phyloP scores from a whole-genome alignment of 2,113 vertebrate species.

The Hystrix cristata region DNA sequence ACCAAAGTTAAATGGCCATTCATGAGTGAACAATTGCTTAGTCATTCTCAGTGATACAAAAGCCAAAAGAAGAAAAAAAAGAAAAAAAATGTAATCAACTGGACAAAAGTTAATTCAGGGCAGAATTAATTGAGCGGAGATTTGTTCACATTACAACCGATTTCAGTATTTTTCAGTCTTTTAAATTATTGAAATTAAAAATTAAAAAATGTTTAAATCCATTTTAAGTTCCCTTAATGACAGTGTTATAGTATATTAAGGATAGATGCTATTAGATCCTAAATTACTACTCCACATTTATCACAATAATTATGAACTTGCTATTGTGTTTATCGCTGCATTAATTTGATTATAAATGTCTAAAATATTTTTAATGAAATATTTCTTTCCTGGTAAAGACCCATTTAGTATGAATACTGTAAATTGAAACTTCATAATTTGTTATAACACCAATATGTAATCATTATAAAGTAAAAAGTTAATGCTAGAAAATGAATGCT shows the following conservation, averaged over 20 bases:
- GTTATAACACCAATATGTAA: slow-evolving; percentile 67
- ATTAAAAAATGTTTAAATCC: slow-evolving; percentile 61
- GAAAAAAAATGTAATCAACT: slow-evolving; percentile 31
- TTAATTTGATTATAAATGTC: slow-evolving; percentile 76
- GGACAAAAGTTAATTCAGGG: slow-evolving; percentile 45
- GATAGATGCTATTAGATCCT: slow-evolving; percentile 66
- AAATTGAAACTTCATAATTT: slow-evolving; percentile 63
- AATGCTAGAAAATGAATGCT: slow-evolving; percentile 17
- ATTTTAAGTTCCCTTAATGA: slow-evolving; percentile 69
- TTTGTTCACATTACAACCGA: slow-evolving; percentile 39
- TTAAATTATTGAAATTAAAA: slow-evolving; percentile 78
- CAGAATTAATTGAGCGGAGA: slow-evolving; percentile 26
- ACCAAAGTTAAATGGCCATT: slow-evolving; percentile 48
- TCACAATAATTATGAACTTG: slow-evolving; percentile 70
- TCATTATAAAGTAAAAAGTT: slow-evolving; percentile 50
- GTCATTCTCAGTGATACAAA: slow-evolving; percentile 33
- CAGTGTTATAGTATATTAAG: slow-evolving; percentile 69
- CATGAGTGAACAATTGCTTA: background rate
- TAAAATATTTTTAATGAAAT: slow-evolving; percentile 63
- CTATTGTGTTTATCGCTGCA: slow-evolving; percentile 73
- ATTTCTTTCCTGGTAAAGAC: slow-evolving; percentile 70
- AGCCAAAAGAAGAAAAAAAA: background rate
- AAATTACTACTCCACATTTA: slow-evolving; percentile 65
- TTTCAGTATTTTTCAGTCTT: slow-evolving; percentile 53
- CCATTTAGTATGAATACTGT: slow-evolving; percentile 58